Percentiles rank a stretch among this genome's conserved stretches.
These are phyloP conservation scores for Xestia c-nigrum DNA, from an alignment of 2,888 invertebrate species.

Conservation along the genomic window DNA sequence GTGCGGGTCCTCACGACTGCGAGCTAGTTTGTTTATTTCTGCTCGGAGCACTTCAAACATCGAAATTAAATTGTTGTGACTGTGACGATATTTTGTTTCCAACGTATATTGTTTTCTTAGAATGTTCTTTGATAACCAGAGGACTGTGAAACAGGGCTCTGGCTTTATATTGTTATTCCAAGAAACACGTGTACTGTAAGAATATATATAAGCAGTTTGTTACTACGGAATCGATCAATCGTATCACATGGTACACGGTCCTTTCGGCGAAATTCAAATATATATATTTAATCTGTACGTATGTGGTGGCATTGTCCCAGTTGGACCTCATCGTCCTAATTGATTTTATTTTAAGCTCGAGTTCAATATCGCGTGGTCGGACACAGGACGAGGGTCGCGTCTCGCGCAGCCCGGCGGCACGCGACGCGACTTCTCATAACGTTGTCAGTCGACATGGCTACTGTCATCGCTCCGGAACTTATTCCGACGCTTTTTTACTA, in stretches of 20 bases:
- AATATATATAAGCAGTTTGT: neutral
- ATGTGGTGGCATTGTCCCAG: slow-evolving; percentile 11
- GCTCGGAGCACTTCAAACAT: slow-evolving; percentile 21
- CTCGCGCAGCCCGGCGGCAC: neutral
- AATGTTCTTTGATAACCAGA: neutral
- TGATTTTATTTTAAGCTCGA: slow-evolving; percentile 57
- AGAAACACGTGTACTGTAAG: neutral
- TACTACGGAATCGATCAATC: slow-evolving; percentile 1
- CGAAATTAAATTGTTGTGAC: slow-evolving; percentile 11
- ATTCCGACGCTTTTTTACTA: slow-evolving; percentile 9
- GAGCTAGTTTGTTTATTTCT: slow-evolving; percentile 9
- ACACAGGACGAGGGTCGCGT: slow-evolving; percentile 49
- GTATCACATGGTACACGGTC: neutral
- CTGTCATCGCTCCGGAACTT: neutral
- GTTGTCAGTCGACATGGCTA: slow-evolving; percentile 27
- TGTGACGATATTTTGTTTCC: slow-evolving; percentile 26
- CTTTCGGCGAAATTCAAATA: neutral
- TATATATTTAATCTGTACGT: neutral
- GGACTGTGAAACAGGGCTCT: neutral
- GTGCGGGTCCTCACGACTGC: neutral
- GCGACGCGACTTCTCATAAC: slow-evolving; percentile 28
- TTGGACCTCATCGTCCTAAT: slow-evolving; percentile 37
- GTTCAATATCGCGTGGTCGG: slow-evolving; percentile 30
- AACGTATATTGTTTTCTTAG: slow-evolving; percentile 2
- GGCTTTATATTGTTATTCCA: neutral